Evolutionary conservation across 2,113 vertebrate species (phyloP), one percentile per base, ranked within the genome.

Genomic region (Agapornis roseicollis): DNA sequence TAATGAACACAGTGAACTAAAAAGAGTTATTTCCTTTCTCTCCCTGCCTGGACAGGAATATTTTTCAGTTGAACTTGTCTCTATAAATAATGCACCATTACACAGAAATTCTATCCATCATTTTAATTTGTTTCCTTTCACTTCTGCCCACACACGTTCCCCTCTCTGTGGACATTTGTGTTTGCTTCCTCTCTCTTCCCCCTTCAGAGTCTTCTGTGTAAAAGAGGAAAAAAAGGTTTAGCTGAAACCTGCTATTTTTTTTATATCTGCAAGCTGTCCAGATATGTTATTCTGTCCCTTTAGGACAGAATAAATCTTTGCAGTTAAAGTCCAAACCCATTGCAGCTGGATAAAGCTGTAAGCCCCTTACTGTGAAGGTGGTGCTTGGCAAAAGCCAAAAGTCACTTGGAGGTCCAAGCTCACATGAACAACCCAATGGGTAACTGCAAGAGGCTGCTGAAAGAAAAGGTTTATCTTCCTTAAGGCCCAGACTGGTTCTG

Each of bases 61-160:
- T 91, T 96, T 95, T 96, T 93, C 91, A 91, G 61, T 81, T 89
- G 91, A 96, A 91, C 60, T 91, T 94, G 93, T 92, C 88, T 89
- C 95, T 90, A 95, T 96, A 97, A 96, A 95, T 97, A 97, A 96
- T 96, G 82, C 55, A 93, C 84, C 77, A 74, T 92, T 92, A 84
- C 52, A 80, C 80, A 88, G 56, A 65, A 84, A 91, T 93, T 84
- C 81, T 95, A 85, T 95, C 88, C 55, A 91, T 95, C 91, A 91
- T 93, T 93, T 95, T 89, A 93, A 96, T 96, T 96, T 96, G 89
- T 89, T 89, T 94, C 85, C 65, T 78, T 93, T 91, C 72, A 19
- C 53, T 41, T 76, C 35, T 89, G 39, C 49, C 64, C 29, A 22
- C 24, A 7, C 31, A 65, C 42, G 64, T 79, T 94, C 47, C 10